These are phyloP conservation scores for Dione juno DNA, from an alignment of 2,888 invertebrate species.

Conservation along the genomic window DNA sequence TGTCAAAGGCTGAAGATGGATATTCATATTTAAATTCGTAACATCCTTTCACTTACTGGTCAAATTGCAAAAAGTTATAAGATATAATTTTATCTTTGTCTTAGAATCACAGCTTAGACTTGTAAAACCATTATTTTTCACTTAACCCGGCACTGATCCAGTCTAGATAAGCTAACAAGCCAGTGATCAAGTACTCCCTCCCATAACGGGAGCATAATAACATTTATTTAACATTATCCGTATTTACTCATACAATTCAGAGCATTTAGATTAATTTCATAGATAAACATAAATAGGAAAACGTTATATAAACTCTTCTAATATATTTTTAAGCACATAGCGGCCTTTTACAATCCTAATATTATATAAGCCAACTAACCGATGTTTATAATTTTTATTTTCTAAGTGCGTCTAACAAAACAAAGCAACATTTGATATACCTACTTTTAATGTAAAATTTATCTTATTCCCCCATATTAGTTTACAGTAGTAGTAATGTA, in stretches of 20 bases:
- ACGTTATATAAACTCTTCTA: not conserved
- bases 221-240: constrained; percentile 36
- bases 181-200: constrained; percentile 37
- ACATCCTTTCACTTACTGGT: constrained; percentile 32
- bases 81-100: constrained; percentile 40
- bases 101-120: constrained; percentile 37
- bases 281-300: constrained; percentile 4
- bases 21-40: constrained; percentile 18
- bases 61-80: constrained; percentile 40
- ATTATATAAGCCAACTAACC: no score
- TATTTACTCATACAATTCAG: constrained; percentile 22
- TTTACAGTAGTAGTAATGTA: no score
- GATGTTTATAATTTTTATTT: no score
- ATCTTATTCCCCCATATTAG: no score
- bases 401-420: no score
- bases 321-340: not conserved
- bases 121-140: constrained; percentile 46
- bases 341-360: no score
- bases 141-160: constrained; percentile 44
- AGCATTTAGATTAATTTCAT: constrained; percentile 21
- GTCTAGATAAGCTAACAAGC: constrained; percentile 43
- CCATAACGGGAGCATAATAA: constrained; percentile 40
- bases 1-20: not conserved
- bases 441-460: no score
- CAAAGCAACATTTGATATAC: no score